phyloP scores from a whole-genome alignment of 2,888 invertebrate genomes.

The Aleiodes testaceus region DNA sequence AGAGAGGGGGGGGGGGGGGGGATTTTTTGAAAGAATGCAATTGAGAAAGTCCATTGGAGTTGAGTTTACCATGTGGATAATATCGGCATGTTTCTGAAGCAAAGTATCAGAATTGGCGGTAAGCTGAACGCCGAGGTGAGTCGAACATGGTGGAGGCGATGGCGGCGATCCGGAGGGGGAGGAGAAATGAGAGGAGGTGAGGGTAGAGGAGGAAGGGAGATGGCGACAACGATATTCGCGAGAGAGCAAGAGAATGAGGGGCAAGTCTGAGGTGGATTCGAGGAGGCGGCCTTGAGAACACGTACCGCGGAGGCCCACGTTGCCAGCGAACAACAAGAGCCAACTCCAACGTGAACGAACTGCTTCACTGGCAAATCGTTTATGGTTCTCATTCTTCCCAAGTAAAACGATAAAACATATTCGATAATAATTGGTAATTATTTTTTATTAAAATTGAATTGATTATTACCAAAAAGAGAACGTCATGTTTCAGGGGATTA shows the following conservation, averaged over 20 bases:
- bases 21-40: background rate
- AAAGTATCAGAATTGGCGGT: constrained; percentile 46
- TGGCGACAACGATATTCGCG: constrained; percentile 14
- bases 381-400: constrained; percentile 70
- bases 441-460: too few species aligned
- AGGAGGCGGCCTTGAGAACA: constrained; percentile 72
- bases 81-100: background rate
- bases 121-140: constrained; percentile 45
- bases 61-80: too few species aligned
- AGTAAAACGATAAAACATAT: too few species aligned
- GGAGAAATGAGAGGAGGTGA: constrained; percentile 13
- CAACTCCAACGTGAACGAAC: constrained; percentile 69
- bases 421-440: too few species aligned
- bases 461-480: too few species aligned
- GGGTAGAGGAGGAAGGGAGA: constrained; percentile 23
- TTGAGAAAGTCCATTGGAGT: background rate
- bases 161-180: constrained; percentile 17
- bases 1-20: too few species aligned
- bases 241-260: constrained; percentile 45
- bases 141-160: constrained; percentile 37
- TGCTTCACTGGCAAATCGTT: constrained; percentile 69
- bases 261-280: constrained; percentile 57
- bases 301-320: constrained; percentile 61
- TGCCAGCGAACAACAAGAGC: constrained; percentile 47
- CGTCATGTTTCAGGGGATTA: too few species aligned